A percentile compares a stretch with the other conserved stretches of the same genome.
phyloP scores from a whole-genome alignment of 2,888 invertebrate genomes.

The Rhagium mordax region DNA sequence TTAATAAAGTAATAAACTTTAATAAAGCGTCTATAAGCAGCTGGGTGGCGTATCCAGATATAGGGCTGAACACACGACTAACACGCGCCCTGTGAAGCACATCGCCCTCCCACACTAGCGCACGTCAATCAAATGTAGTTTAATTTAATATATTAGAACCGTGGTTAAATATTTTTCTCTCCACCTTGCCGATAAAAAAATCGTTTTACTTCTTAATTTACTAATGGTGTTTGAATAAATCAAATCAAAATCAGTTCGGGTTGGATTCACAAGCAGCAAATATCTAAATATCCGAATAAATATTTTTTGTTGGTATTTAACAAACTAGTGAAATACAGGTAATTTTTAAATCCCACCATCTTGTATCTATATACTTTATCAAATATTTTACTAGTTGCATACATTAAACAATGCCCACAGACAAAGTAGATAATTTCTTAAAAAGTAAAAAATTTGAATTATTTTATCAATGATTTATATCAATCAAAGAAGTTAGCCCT shows the following conservation, averaged over 20 bases:
- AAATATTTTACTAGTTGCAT: no score
- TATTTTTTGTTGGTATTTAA: background rate
- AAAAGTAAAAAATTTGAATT: no score
- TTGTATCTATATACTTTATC: no score
- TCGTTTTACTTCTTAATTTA: constrained; percentile 28
- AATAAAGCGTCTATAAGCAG: constrained; percentile 55
- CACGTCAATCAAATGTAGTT: constrained; percentile 47
- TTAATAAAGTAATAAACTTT: constrained; percentile 53
- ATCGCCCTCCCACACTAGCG: constrained; percentile 38
- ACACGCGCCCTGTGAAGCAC: constrained; percentile 60
- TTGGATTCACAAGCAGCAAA: background rate
- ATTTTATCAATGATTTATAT: no score
- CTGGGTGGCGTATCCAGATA: constrained; percentile 56
- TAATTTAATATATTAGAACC: constrained; percentile 41
- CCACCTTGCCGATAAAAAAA: constrained; percentile 5
- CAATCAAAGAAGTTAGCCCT: no score
- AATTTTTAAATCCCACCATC: no score
- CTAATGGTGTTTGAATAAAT: constrained; percentile 15
- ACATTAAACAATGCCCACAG: no score
- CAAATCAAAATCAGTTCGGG: background rate
- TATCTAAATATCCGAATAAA: background rate
- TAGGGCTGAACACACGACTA: constrained; percentile 52
- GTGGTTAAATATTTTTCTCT: constrained; percentile 17
- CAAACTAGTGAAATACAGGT: no score
- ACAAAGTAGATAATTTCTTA: no score